Evolutionary conservation across 2,797 vertebrate species (phyloP).

Genomic region (Pyrocephalus nanus): DNA sequence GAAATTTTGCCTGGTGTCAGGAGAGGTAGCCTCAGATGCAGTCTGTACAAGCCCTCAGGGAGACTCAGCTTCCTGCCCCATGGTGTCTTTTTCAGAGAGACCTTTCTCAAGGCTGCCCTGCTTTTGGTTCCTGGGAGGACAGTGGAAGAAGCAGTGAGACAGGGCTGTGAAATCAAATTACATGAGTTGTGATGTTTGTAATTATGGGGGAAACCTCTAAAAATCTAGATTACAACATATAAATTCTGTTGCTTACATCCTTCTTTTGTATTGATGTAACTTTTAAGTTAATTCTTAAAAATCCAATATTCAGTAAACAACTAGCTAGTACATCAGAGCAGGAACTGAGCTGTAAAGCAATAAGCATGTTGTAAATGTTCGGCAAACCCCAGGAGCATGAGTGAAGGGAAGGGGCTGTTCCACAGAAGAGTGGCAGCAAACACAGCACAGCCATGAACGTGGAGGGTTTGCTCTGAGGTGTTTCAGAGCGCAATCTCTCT

Average conservation of each 20-base stretch:
- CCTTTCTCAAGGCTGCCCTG: neutral
- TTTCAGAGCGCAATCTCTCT: neutral
- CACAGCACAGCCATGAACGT: neutral
- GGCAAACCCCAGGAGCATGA: neutral
- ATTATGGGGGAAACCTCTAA: neutral
- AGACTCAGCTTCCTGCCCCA: neutral
- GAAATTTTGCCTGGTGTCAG: neutral
- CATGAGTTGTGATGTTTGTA: neutral
- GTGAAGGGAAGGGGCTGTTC: neutral
- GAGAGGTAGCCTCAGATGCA: neutral
- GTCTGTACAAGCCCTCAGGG: neutral
- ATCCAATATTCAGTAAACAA: neutral
- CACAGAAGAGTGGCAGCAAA: neutral
- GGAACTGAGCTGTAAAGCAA: neutral
- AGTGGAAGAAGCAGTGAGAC: neutral
- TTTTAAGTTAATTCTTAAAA: neutral
- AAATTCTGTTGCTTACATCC: neutral
- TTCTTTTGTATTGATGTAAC: neutral
- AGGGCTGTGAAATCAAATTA: neutral
- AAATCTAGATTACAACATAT: neutral
- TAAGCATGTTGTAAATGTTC: neutral
- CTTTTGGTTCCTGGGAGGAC: neutral
- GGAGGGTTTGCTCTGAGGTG: neutral
- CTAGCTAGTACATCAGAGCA: neutral
- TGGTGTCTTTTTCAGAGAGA: neutral